Base-by-base conservation (phyloP, 2,888 invertebrate species). In the Drosophila subsilvestris region DNA sequence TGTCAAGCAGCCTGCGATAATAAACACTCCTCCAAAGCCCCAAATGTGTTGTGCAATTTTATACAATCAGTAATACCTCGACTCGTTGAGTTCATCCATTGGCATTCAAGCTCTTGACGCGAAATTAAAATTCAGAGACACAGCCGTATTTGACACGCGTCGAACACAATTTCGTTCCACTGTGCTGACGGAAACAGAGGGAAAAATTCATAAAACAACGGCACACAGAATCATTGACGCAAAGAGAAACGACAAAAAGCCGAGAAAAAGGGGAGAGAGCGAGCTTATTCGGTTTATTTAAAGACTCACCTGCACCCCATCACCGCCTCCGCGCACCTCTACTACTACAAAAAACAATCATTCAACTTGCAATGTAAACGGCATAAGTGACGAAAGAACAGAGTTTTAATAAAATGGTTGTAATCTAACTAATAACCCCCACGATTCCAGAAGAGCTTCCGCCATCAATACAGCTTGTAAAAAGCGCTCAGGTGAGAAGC, bases 131-230 rank as follows among this genome's bases (percentile, higher is more conserved):
- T 62, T 62, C 63, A 25, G 32, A 37, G 32, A 42, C 8, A 17
- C 59, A 47, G 61, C 37, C 42, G 47, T 61, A 47, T 48, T n/a
- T 18, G 27, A 20, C 14, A 48, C 20, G 62, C 42, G 62, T 48
- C 47, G 18, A 6, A 22, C 32, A 32, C 20, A 29, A 20, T 14
- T 27, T 9, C 18, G 43, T 49, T 29, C 65, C 67, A 66, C 67
- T 66, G 65, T 66, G 56, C 49, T 37, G 47, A 45, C 17, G 53
- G 17, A 42, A 37, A 65, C 49, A 48, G 47, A 45, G 20, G 53
- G 17, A 42, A 37, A 65, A 47, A 48, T 48, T 66, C 29, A 55
- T 48, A 43, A 66, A 54, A 32, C 55, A 65, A 48, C 67, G 48
- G 55, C 42, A 53, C 54, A 43, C 56, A 29, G 43, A 20, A 18